Evolutionary conservation across 2,797 vertebrate genomes (phyloP).

Genomic region (Ptychobarbus kaznakovi): DNA sequence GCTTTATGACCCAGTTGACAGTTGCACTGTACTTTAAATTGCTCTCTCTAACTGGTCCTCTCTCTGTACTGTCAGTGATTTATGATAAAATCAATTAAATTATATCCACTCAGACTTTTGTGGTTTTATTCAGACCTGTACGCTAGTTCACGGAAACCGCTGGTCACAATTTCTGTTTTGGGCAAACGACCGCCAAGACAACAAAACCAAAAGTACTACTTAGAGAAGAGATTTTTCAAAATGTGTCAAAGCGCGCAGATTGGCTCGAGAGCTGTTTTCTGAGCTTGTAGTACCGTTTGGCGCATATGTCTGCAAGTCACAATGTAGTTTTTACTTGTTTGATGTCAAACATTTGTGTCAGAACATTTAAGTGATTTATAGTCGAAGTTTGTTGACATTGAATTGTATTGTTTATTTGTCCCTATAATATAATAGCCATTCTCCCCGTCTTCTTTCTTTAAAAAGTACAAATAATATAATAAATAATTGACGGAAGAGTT

Average conservation of each 20-base stretch:
- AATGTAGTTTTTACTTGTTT: constrained; percentile 1
- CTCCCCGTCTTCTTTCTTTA: background rate
- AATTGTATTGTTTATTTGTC: background rate
- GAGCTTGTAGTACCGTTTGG: background rate
- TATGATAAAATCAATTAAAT: constrained; percentile 94
- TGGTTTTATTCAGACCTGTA: constrained; percentile 82
- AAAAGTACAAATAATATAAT: background rate
- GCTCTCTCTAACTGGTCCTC: constrained; percentile 70
- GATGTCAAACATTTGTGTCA: background rate
- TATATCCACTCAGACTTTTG: constrained; percentile 80
- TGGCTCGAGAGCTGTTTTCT: background rate
- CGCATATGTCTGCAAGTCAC: background rate
- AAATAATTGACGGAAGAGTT: background rate
- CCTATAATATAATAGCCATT: background rate
- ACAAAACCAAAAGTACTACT: constrained; percentile 16
- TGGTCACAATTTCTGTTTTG: constrained; percentile 73
- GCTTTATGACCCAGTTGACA: constrained; percentile 12
- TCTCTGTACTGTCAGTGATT: constrained; percentile 87
- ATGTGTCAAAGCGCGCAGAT: constrained; percentile 12
- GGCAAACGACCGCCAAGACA: constrained; percentile 57
- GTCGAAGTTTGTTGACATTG: background rate
- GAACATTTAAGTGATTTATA: constrained; percentile 10
- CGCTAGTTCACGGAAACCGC: constrained; percentile 75
- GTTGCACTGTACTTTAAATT: constrained; percentile 69
- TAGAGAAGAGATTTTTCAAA: background rate